Conservation (phyloP, 2,888 invertebrate genomes). For the Apodemia mormo region DNA sequence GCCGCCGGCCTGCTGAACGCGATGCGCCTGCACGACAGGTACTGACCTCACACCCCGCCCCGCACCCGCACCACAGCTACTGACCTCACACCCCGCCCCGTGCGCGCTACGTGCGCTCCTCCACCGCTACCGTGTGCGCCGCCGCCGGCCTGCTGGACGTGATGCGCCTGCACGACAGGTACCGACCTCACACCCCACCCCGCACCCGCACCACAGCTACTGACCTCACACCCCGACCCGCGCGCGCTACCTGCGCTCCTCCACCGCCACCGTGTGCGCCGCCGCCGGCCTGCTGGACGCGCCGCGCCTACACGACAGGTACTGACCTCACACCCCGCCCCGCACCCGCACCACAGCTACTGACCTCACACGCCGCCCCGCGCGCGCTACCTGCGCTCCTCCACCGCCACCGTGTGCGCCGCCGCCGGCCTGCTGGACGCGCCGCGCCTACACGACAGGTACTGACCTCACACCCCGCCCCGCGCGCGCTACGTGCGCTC, state of each 20-base stretch:
- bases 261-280: constrained; percentile 35
- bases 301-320: constrained; percentile 65
- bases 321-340: constrained; percentile 47
- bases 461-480: constrained; percentile 23
- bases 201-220: constrained; percentile 60
- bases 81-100: constrained; percentile 29
- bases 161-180: constrained; percentile 65
- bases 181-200: constrained; percentile 34
- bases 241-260: constrained; percentile 39
- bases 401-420: constrained; percentile 35
- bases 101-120: constrained; percentile 39
- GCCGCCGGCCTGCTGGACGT: constrained; percentile 48
- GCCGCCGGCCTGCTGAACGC: constrained; percentile 48
- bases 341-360: constrained; percentile 60
- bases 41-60: constrained; percentile 47
- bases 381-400: constrained; percentile 39
- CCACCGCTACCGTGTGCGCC: constrained; percentile 35
- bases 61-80: constrained; percentile 60
- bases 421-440: constrained; percentile 48
- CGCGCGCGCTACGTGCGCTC: constrained; percentile 40
- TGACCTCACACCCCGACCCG: constrained; percentile 26
- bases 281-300: constrained; percentile 48
- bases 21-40: constrained; percentile 65
- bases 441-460: constrained; percentile 65
- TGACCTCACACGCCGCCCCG: constrained; percentile 29